phyloP scores from a whole-genome alignment of 2,888 invertebrate genomes.

The Clepsis dumicolana region DNA sequence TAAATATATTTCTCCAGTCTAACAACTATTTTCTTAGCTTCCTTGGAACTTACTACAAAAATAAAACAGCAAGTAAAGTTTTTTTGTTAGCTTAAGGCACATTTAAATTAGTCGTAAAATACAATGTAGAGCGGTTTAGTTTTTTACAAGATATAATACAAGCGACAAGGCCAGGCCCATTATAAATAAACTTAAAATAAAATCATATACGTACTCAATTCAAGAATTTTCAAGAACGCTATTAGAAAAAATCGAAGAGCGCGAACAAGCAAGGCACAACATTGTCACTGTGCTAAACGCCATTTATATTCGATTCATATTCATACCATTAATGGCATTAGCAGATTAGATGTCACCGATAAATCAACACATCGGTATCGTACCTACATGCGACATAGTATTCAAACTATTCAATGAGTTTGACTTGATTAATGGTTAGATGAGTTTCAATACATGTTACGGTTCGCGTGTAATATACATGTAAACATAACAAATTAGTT shows the following conservation, averaged over 20 bases:
- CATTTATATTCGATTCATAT: no score
- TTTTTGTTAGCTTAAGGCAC: neutral
- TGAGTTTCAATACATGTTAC: neutral
- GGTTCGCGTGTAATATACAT: neutral
- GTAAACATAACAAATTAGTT: no score
- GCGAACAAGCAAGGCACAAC: no score
- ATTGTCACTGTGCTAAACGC: no score
- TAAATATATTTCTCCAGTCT: neutral
- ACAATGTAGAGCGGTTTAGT: neutral
- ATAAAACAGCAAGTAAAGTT: neutral
- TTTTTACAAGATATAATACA: neutral
- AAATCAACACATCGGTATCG: neutral
- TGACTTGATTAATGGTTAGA: slow-evolving; percentile 1
- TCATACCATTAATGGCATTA: neutral
- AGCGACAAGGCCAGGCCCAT: no score
- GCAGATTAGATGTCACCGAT: neutral
- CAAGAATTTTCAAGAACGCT: no score
- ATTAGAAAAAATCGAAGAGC: no score
- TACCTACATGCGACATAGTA: neutral
- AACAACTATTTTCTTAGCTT: neutral
- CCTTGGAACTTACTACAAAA: neutral
- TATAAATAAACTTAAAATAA: no score
- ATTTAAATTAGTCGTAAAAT: neutral
- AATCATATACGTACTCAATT: no score
- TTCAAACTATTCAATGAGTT: no score